Percentiles rank a stretch among this genome's conserved stretches.
Evolutionary conservation across 2,888 invertebrate species (phyloP).

Genomic region (Phortica magna): DNA sequence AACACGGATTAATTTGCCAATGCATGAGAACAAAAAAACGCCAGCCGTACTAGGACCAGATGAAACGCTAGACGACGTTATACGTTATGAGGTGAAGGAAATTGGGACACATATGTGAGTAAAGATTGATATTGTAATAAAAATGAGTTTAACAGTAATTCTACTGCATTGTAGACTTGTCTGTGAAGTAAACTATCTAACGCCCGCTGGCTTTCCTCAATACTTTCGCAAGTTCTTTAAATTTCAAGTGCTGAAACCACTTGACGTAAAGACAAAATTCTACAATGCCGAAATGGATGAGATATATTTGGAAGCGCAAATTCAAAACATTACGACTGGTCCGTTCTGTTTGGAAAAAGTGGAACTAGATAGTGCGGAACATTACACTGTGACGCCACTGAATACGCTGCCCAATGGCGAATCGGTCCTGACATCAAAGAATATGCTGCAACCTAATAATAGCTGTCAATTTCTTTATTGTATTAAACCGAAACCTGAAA

Average conservation of each 20-base stretch:
- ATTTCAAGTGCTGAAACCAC: slow-evolving; percentile 97
- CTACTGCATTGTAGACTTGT: slow-evolving; percentile 83
- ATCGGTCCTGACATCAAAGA: slow-evolving; percentile 88
- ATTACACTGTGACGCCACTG: slow-evolving; percentile 89
- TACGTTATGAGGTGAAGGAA: slow-evolving; percentile 99
- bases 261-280: slow-evolving; percentile 99
- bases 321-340: slow-evolving; percentile 95
- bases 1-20: slow-evolving; percentile 90
- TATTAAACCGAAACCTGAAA: slow-evolving; percentile 88
- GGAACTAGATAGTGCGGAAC: slow-evolving; percentile 92
- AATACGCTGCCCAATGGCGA: slow-evolving; percentile 83
- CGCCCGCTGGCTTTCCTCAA: slow-evolving; percentile 85
- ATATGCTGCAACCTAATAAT: slow-evolving; percentile 91
- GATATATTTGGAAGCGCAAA: slow-evolving; percentile 86
- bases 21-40: slow-evolving; percentile 83
- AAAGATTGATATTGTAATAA: not conserved
- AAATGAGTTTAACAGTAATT: not conserved
- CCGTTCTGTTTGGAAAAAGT: slow-evolving; percentile 97
- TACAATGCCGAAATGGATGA: slow-evolving; percentile 94
- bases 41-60: slow-evolving; percentile 84
- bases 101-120: slow-evolving; percentile 96
- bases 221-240: slow-evolving; percentile 98
- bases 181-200: slow-evolving; percentile 95
- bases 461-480: slow-evolving; percentile 97
- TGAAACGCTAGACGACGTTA: slow-evolving; percentile 94